These are phyloP conservation scores for Ametastegia equiseti DNA, from an alignment of 2,888 invertebrate genomes.

Conservation along the genomic window DNA sequence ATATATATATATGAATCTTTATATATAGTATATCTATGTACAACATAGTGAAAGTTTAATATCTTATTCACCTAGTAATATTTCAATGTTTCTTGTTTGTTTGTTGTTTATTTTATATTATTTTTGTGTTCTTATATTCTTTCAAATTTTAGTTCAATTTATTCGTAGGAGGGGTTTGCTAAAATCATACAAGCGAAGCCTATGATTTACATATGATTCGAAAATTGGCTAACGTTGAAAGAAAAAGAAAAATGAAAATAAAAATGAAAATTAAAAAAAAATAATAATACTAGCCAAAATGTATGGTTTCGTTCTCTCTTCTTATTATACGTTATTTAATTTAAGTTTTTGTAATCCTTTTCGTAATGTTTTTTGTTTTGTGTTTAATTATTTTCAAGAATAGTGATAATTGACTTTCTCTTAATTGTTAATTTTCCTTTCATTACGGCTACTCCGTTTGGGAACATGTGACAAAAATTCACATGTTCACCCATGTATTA, in stretches of 20 bases:
- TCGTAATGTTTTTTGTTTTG: constrained; percentile 11
- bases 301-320: background rate
- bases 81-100: constrained; percentile 9
- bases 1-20: background rate
- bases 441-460: constrained; percentile 54
- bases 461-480: background rate
- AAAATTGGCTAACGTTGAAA: constrained; percentile 12
- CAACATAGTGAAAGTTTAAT: constrained; percentile 44
- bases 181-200: constrained; percentile 41
- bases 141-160: background rate
- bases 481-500: background rate
- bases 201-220: constrained; percentile 17
- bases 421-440: constrained; percentile 66
- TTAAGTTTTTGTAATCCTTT: background rate
- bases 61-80: constrained; percentile 48
- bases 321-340: constrained; percentile 20
- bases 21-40: constrained; percentile 35
- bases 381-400: constrained; percentile 37
- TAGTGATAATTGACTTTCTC: constrained; percentile 69
- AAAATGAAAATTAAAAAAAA: too few species aligned
- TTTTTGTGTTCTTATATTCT: background rate
- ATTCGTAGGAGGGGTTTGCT: constrained; percentile 57
- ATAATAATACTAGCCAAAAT: constrained; percentile 32
- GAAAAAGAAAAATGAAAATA: too few species aligned
- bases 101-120: background rate